Conservation (phyloP, 2,888 invertebrate genomes). For the Tetheella fluctuosa region DNA sequence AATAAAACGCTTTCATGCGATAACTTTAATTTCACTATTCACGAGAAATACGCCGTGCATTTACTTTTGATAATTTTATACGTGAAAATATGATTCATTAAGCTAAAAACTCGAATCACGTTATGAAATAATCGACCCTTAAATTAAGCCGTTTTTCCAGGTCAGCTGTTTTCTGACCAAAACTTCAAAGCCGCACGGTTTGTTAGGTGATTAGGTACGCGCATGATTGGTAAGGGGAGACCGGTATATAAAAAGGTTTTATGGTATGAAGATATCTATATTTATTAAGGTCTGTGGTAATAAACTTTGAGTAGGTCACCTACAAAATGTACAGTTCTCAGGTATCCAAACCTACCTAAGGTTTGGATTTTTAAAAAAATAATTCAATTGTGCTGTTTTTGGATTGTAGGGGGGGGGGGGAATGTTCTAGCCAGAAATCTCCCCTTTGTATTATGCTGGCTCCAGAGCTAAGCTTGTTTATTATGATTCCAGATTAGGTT, state of each 20-base stretch:
- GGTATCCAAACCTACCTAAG: too few relatives aligned
- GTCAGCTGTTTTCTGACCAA: slow-evolving; percentile 8
- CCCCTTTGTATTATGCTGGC: not conserved
- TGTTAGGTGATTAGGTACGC: slow-evolving; percentile 9
- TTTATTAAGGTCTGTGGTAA: not conserved
- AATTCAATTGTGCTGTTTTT: too few relatives aligned
- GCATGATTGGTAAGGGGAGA: not conserved
- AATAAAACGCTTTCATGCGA: not conserved
- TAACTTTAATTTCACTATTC: not conserved
- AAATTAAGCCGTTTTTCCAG: slow-evolving; percentile 1
- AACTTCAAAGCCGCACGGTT: slow-evolving; percentile 7
- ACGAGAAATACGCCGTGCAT: not conserved
- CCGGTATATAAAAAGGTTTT: not conserved
- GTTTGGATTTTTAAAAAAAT: too few relatives aligned
- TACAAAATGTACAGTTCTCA: too few relatives aligned
- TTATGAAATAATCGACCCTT: not conserved
- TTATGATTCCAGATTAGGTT: not conserved
- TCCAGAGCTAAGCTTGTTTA: not conserved
- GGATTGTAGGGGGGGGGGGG: too few relatives aligned
- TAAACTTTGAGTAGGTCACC: not conserved
- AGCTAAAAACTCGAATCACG: not conserved
- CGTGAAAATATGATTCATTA: not conserved
- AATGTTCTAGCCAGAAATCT: not conserved
- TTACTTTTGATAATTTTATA: not conserved
- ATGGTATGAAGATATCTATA: not conserved